These are phyloP conservation scores for Ptilonorhynchus violaceus DNA, from an alignment of 2,113 vertebrate genomes.

Conservation along the genomic window DNA sequence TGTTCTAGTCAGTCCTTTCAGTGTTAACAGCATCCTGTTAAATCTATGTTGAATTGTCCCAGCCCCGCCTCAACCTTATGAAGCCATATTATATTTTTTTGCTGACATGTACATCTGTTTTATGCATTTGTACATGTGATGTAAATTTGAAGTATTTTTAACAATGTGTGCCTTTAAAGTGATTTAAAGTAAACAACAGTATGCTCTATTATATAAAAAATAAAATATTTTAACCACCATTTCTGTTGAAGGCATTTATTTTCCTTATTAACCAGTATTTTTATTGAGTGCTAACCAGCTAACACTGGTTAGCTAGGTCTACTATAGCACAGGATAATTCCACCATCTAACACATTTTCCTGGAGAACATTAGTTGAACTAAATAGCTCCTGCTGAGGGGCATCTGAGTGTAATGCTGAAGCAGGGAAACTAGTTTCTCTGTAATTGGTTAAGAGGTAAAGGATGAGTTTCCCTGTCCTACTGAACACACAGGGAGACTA, in stretches of 20 bases:
- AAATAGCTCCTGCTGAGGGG: background rate
- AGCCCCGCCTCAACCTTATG: conserved; percentile 28
- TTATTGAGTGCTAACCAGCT: background rate
- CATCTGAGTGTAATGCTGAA: background rate
- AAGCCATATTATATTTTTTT: conserved; percentile 66
- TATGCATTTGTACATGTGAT: conserved; percentile 59
- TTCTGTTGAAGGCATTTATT: conserved; percentile 41
- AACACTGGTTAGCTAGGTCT: background rate
- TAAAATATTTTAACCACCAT: conserved; percentile 63
- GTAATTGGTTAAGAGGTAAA: background rate
- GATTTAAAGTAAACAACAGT: conserved; percentile 60
- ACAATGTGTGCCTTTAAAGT: conserved; percentile 65
- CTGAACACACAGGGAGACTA: background rate
- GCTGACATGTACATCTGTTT: conserved; percentile 59
- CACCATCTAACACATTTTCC: background rate
- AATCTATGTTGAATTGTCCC: conserved; percentile 34
- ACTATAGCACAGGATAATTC: background rate
- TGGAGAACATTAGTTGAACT: background rate
- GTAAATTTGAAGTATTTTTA: conserved; percentile 60
- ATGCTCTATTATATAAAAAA: conserved; percentile 63
- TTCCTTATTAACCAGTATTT: background rate
- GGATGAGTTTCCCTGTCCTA: background rate
- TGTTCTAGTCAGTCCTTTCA: conserved; percentile 6
- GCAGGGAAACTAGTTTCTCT: background rate
- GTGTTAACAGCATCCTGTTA: conserved; percentile 44